Conservation (phyloP, 1,140 invertebrate genomes). For the Pseudomyrmex gracilis region DNA sequence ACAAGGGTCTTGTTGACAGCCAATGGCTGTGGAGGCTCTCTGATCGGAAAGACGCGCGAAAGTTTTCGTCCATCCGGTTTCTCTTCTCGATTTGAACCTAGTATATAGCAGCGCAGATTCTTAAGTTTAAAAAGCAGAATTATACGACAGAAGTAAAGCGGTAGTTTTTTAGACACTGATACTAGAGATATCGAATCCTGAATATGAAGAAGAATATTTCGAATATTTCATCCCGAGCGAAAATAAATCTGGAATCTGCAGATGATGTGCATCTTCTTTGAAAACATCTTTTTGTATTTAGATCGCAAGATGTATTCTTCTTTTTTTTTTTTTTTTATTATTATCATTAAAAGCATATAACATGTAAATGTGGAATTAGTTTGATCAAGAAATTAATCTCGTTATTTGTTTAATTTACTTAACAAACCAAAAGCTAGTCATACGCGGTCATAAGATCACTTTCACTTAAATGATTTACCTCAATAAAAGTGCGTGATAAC, state of each 20-base stretch:
- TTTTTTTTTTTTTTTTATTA: neutral
- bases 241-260: conserved; percentile 23
- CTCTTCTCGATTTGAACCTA: too few relatives aligned
- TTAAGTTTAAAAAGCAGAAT: too few relatives aligned
- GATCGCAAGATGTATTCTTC: neutral
- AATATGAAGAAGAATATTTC: too few relatives aligned
- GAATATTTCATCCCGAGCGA: too few relatives aligned
- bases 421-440: conserved; percentile 17
- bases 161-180: too few relatives aligned
- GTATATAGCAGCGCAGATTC: too few relatives aligned
- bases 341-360: neutral
- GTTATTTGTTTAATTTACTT: conserved; percentile 13
- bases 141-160: too few relatives aligned
- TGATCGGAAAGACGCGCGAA: too few relatives aligned
- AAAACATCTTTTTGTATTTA: conserved; percentile 15
- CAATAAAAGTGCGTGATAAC: conserved; percentile 8
- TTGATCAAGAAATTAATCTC: conserved; percentile 1
- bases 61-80: too few relatives aligned
- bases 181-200: too few relatives aligned
- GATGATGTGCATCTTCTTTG: neutral
- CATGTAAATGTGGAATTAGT: neutral
- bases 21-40: too few relatives aligned
- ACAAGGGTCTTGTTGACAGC: too few relatives aligned
- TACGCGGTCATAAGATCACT: neutral
- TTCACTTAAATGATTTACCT: neutral